Evolutionary conservation across 1,140 invertebrate species (phyloP).

Genomic region (Thalassaphorura encarpata): DNA sequence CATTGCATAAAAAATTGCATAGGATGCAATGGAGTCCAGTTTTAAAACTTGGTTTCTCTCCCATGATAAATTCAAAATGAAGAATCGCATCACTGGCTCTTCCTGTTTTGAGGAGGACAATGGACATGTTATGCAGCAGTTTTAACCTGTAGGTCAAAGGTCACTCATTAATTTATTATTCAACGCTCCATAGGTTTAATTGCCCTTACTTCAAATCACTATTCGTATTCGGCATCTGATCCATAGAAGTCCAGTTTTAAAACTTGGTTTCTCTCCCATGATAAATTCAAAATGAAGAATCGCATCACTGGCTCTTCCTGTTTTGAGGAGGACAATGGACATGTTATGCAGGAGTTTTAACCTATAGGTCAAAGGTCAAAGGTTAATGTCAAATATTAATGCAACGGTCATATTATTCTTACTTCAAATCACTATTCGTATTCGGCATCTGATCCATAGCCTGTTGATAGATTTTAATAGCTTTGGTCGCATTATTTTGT

Average conservation of each 20-base stretch:
- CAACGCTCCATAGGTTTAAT: constrained; percentile 16
- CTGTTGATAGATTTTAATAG: constrained; percentile 96
- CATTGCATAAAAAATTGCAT: constrained; percentile 85
- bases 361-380: no score
- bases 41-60: constrained; percentile 81
- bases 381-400: no score
- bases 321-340: constrained; percentile 85
- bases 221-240: constrained; percentile 85
- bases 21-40: constrained; percentile 80
- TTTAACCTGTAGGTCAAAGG: constrained; percentile 59
- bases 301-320: constrained; percentile 93
- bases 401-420: constrained; percentile 38
- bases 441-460: constrained; percentile 89
- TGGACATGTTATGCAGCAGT: constrained; percentile 97
- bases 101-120: constrained; percentile 89
- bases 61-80: constrained; percentile 97
- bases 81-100: constrained; percentile 91
- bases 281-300: constrained; percentile 43
- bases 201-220: constrained; percentile 88
- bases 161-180: neutral
- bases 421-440: constrained; percentile 81
- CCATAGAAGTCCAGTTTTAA: constrained; percentile 75
- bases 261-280: constrained; percentile 63
- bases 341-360: constrained; percentile 99
- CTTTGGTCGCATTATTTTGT: constrained; percentile 87